Evolutionary conservation across 1,140 invertebrate species (phyloP), one percentile per base, ranked within the genome.

Genomic region (Neuroterus valhalla): DNA sequence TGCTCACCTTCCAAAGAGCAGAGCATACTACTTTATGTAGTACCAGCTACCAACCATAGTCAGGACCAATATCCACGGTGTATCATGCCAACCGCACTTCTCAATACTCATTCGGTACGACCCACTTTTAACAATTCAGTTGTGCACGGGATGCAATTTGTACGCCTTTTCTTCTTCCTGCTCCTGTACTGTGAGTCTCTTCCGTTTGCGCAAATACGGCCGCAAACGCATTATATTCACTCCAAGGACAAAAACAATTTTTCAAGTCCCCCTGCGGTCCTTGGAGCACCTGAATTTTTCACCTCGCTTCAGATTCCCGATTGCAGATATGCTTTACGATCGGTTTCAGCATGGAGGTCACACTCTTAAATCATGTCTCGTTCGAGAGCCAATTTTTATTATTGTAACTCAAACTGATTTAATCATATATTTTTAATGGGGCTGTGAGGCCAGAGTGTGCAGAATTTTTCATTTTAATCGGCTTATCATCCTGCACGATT

Each of bases 1-100:
- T 38, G 10, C 31, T 62, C 55, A 62, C 55, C 55, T 62, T 62
- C 55, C 55, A 62, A 55, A 62, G 55, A 62, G 55, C 55, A 62
- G 55, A 11, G 55, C 55, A 38, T 31, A 62, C 55, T 62, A 62
- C 26, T 62, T 38, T 62, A 62, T 62, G 26, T 14, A 62, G 52
- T 62, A 62, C 14, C 52, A 31, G 26, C 52, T 2, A 38, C 31
- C 31, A 38, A 38, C 31, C 31, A 38, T 10, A 38, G 5, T 38
- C 10, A 38, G 5, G 0, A 38, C 31, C 31, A 5, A 38, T 38
- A 38, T n/a, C n/a, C n/a, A n/a, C n/a, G n/a, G n/a, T n/a, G 31
- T 38, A 38, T 8, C 31, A 38, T 38, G 1, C 31, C 31, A 38
- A 38, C 31, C 31, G 31, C 31, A 38, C 6, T 38, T 38, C 55